A percentile compares a stretch with the other conserved stretches of the same genome.
phyloP scores from a whole-genome alignment of 2,113 vertebrate species.

The Saccopteryx bilineata region DNA sequence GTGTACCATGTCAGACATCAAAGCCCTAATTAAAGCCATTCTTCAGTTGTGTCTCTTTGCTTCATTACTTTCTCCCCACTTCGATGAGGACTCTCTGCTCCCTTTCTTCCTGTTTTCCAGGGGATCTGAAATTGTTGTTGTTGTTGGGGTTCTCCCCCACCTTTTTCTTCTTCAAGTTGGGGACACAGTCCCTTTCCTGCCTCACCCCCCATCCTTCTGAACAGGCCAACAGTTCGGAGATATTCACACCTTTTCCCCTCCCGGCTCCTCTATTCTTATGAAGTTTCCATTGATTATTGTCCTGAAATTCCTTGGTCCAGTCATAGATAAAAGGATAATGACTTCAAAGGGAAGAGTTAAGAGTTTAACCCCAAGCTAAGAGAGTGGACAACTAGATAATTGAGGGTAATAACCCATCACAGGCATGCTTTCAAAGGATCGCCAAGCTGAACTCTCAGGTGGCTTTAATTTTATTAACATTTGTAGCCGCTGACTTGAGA shows the following conservation, averaged over 20 bases:
- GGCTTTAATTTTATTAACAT: conserved; percentile 99
- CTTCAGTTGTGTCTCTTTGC: conserved; percentile 91
- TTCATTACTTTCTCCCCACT: conserved; percentile 88
- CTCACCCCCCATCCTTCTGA: conserved; percentile 58
- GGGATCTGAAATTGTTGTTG: conserved; percentile 80
- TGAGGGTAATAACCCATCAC: conserved; percentile 98
- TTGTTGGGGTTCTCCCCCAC: neutral
- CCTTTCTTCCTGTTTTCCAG: conserved; percentile 85
- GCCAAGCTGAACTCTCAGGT: conserved; percentile 91
- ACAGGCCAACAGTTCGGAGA: conserved; percentile 81
- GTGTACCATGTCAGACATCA: conserved; percentile 90
- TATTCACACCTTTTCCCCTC: conserved; percentile 92
- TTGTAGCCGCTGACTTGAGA: conserved; percentile 91
- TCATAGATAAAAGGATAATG: conserved; percentile 99
- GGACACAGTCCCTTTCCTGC: neutral
- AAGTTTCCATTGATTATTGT: conserved; percentile 97
- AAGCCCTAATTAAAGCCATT: conserved; percentile 91
- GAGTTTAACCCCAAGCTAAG: conserved; percentile 98
- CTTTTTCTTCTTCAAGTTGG: neutral
- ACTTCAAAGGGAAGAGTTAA: conserved; percentile 98
- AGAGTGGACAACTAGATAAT: conserved; percentile 98
- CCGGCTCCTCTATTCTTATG: conserved; percentile 92
- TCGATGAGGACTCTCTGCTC: conserved; percentile 90
- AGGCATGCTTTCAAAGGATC: conserved; percentile 92
- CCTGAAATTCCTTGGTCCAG: conserved; percentile 97